Evolutionary conservation across 2,797 vertebrate genomes (phyloP), one percentile per base, ranked within the genome.

Genomic region (Danio albolineatus): DNA sequence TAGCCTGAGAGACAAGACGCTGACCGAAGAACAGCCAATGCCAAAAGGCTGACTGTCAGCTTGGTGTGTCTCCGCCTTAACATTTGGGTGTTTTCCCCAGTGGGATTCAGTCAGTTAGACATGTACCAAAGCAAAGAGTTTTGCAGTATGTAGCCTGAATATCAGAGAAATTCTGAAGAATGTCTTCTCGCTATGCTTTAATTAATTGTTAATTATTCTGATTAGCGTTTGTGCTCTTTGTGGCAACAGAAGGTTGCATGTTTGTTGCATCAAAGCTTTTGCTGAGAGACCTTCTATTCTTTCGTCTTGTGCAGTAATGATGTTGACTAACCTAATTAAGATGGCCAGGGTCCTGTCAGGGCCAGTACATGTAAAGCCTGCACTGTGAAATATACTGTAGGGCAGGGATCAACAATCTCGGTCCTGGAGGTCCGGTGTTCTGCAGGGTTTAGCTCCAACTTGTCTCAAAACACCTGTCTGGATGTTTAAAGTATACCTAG

Each of bases 111-210:
- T 44, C 17, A 6, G 39, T 73, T 16, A 60, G 1, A 19, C 28
- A 17, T 69, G 17, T 61, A 39, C 73, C 21, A 61, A 49, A 61
- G 13, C 6, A 19, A 49, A 36, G 10, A 16, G 13, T n/a, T 53
- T 49, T 5, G 16, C 5, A 38, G 8, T 49, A n/a, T 16, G 17
- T 41, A 3, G 21, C 49, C n/a, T 28, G 44, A 53, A 10, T 28
- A 6, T n/a, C 8, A 21, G 39, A 28, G 44, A 59, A 49, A 19
- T 67, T 67, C 44, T 49, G 9, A 44, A 49, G 51, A 38, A 51
- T 38, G 4, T n/a, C 61, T 76, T 41, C 38, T 64, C 48, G 73
- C 73, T 54, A 16, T 65, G 48, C 61, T 76, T 65, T 14, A 65
- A 9, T 76, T 28, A 28, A n/a, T n/a, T 28, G 28, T 54, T 2